Evolutionary conservation across 2,797 vertebrate genomes (phyloP).

Genomic region (Pipistrellus pygmaeus): DNA sequence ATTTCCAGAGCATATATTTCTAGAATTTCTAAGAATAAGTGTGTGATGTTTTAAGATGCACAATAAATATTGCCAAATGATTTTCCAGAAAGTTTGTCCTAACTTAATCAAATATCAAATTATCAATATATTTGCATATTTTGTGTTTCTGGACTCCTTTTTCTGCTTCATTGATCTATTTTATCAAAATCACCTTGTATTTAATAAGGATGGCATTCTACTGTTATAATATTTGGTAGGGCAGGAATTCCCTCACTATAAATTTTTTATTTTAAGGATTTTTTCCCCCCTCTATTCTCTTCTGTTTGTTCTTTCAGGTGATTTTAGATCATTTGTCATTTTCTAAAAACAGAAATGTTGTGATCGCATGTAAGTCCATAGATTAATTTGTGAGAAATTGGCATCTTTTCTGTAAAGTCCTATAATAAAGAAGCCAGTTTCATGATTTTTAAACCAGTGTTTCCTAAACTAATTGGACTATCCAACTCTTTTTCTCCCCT

Average conservation of each 20-base stretch:
- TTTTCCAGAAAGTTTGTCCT: background rate
- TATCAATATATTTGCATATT: background rate
- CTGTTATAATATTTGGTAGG: background rate
- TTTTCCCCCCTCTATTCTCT: background rate
- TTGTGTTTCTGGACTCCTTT: background rate
- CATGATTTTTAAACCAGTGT: background rate
- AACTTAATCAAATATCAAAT: background rate
- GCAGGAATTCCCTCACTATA: background rate
- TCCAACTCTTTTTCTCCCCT: background rate
- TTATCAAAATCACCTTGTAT: background rate
- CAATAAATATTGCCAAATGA: background rate
- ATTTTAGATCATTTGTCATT: conserved; percentile 3
- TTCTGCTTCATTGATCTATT: background rate
- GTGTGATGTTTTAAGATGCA: background rate
- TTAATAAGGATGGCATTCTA: background rate
- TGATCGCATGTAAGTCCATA: background rate
- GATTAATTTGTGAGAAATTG: background rate
- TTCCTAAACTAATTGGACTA: background rate
- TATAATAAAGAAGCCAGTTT: background rate
- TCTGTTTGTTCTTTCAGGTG: background rate
- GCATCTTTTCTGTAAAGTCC: background rate
- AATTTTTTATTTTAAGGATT: background rate
- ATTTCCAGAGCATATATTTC: background rate
- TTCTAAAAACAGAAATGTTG: background rate
- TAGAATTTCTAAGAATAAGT: background rate